Conservation (phyloP, 2,113 vertebrate species). For the Corydoras sp. region DNA sequence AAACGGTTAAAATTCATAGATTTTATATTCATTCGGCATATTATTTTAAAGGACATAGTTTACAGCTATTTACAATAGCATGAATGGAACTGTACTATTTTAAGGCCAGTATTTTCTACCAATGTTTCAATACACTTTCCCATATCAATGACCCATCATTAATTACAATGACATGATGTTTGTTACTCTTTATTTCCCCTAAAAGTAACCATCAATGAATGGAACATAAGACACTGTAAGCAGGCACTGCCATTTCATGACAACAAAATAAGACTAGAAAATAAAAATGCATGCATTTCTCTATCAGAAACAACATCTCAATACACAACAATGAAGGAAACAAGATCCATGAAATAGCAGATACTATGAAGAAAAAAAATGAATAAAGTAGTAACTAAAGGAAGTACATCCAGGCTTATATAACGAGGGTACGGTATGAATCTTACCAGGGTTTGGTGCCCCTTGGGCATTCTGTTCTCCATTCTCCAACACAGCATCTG, state of each 20-base stretch:
- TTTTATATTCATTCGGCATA: no score
- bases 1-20: no score
- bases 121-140: no score
- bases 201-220: background rate
- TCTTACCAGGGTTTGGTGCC: slow-evolving; percentile 69
- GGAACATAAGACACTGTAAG: background rate
- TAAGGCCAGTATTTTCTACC: no score
- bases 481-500: slow-evolving; percentile 71
- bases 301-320: background rate
- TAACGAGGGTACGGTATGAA: slow-evolving; percentile 31
- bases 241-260: background rate
- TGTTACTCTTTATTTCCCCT: background rate
- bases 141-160: background rate
- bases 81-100: no score
- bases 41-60: no score
- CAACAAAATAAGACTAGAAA: slow-evolving; percentile 2
- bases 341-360: background rate
- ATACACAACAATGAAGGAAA: background rate
- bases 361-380: background rate
- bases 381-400: background rate
- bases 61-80: no score
- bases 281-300: slow-evolving; percentile 24
- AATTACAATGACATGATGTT: background rate
- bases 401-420: slow-evolving; percentile 5
- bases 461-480: slow-evolving; percentile 74